phyloP scores from a whole-genome alignment of 64 coral and sea anemone genomes.

The Montipora foliosa region DNA sequence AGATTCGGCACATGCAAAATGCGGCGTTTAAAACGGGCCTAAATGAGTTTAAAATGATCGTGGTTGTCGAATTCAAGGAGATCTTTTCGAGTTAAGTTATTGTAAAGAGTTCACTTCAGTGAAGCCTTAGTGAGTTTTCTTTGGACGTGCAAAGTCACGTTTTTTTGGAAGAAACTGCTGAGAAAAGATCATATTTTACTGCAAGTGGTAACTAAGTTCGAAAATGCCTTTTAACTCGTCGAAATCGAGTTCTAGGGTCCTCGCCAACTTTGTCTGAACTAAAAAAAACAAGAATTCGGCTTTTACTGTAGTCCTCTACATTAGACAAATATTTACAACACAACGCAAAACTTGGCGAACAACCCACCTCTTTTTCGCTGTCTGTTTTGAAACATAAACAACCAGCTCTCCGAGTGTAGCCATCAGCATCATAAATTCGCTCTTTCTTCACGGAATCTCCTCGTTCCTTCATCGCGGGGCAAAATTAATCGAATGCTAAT shows the following conservation, averaged over 20 bases:
- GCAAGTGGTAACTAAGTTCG: too few relatives aligned
- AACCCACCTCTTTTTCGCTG: not conserved
- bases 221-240: too few relatives aligned
- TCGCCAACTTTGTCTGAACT: too few relatives aligned
- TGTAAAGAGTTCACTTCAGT: not conserved
- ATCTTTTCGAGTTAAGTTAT: not conserved
- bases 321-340: not conserved
- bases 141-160: not conserved
- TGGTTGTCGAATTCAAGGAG: not conserved
- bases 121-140: not conserved
- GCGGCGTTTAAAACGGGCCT: too few relatives aligned
- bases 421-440: not conserved
- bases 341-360: not conserved
- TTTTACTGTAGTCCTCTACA: not conserved
- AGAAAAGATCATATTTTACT: too few relatives aligned
- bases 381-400: conserved; percentile 2
- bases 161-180: not conserved
- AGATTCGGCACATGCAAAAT: too few relatives aligned
- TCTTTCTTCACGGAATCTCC: not conserved
- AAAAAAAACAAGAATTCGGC: not conserved
- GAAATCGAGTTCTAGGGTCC: too few relatives aligned
- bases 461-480: not conserved
- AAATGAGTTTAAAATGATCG: too few relatives aligned
- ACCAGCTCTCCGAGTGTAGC: not conserved
- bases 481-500: not conserved